phyloP scores from a whole-genome alignment of 2,888 invertebrate species.

The Lasioglossum villosulum region DNA sequence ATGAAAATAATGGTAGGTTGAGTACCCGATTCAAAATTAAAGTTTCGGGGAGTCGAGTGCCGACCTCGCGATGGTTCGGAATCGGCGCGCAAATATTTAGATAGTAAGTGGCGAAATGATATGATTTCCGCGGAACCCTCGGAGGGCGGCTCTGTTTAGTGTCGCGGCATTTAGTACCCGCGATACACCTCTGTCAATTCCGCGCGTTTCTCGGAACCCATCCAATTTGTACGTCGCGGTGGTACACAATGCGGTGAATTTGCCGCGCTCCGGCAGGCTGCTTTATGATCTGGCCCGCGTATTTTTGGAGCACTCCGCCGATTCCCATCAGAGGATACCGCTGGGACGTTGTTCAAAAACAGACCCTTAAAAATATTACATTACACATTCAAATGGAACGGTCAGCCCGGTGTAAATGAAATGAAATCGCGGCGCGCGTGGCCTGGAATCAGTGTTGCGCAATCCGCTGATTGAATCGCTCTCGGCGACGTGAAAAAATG shows the following conservation, averaged over 20 bases:
- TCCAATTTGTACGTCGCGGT: slow-evolving; percentile 42
- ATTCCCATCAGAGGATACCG: slow-evolving; percentile 23
- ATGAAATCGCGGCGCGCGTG: slow-evolving; percentile 23
- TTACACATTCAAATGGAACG: slow-evolving; percentile 49
- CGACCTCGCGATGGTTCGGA: not conserved
- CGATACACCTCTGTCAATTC: slow-evolving; percentile 35
- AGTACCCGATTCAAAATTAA: not conserved
- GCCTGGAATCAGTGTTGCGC: not conserved
- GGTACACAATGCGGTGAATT: slow-evolving; percentile 39
- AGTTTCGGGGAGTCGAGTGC: not conserved
- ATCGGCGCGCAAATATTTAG: slow-evolving; percentile 10
- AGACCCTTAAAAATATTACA: slow-evolving; percentile 44
- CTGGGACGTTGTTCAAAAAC: slow-evolving; percentile 33
- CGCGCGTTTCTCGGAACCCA: slow-evolving; percentile 47
- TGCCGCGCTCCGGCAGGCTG: slow-evolving; percentile 14
- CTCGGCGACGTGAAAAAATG: not conserved
- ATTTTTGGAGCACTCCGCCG: slow-evolving; percentile 45
- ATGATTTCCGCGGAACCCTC: slow-evolving; percentile 36
- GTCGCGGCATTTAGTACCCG: slow-evolving; percentile 35
- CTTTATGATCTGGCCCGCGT: slow-evolving; percentile 34
- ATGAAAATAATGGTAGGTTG: not conserved
- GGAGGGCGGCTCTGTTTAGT: slow-evolving; percentile 31
- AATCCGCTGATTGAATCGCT: slow-evolving; percentile 5
- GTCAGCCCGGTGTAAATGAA: slow-evolving; percentile 42
- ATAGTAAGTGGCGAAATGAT: slow-evolving; percentile 27